Evolutionary conservation across 2,113 vertebrate genomes (phyloP).

Genomic region (Phalacrocorax aristotelis): DNA sequence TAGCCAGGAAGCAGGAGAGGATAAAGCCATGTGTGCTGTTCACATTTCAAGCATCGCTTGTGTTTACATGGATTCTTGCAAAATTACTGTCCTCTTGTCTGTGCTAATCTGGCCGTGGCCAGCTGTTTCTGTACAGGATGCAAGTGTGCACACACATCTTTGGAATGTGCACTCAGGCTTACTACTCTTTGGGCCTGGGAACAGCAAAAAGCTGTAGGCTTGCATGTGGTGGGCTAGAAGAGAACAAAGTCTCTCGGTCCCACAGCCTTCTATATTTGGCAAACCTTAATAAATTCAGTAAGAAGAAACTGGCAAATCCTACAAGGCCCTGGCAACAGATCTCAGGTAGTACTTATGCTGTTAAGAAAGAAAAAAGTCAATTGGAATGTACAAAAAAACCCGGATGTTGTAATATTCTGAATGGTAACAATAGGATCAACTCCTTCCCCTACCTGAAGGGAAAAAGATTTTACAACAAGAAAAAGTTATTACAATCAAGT

Average conservation of each 20-base stretch:
- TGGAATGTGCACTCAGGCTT: neutral
- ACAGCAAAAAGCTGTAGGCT: neutral
- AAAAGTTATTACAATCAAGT: neutral
- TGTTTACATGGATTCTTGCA: neutral
- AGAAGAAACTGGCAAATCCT: neutral
- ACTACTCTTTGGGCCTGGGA: neutral
- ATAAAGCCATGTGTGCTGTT: neutral
- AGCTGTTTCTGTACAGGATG: neutral
- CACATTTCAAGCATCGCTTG: accelerated
- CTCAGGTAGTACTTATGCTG: neutral
- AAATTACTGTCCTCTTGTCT: neutral
- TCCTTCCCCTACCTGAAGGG: neutral
- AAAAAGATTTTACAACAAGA: neutral
- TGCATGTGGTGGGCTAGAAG: neutral
- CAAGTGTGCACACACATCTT: neutral
- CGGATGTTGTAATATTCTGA: neutral
- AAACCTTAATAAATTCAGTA: neutral
- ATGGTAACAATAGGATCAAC: neutral
- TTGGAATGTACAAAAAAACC: neutral
- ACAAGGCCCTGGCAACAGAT: neutral
- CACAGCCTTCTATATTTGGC: neutral
- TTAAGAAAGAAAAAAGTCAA: neutral
- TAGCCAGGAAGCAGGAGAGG: neutral
- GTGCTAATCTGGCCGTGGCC: neutral
- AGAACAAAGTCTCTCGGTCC: neutral